Evolutionary conservation across 2,797 vertebrate genomes (phyloP), one percentile per base, ranked within the genome.

Genomic region (Lateolabrax maculatus): DNA sequence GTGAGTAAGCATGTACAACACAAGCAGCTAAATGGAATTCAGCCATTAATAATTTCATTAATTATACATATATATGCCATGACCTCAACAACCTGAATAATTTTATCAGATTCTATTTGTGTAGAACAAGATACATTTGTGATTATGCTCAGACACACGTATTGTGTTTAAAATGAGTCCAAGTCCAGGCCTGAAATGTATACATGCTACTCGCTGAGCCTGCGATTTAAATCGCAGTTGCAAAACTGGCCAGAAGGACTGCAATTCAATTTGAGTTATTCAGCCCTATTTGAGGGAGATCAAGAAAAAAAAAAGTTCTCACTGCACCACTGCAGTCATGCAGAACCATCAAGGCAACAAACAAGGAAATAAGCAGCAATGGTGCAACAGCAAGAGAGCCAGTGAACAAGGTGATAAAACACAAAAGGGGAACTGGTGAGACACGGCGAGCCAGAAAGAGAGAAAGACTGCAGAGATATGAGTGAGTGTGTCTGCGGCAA

Each of bases 391-490:
- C 65, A 51, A 75, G 63, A 71, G 37, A 43, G 44, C 12, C 21
- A 15, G 60, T 53, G 52, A 67, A 70, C 11, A 27, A 58, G 43
- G 61, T 34, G 62, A 43, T 46, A 3, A 31, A 39, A 41, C 12
- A 18, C 3, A 36, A 36, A 66, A 9, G 65, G n/a, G 27, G 48
- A 55, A 18, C 0, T 21, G 12, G 58, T 41, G 68, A 68, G 68
- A 81, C 39, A 48, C 27, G n/a, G 34, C 1, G 51, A 82, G 48
- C 62, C 4, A 13, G 61, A 73, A 37, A 58, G 69, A 37, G 51
- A 69, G 78, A 79, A 44, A 57, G 76, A 88, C 88, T 86, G 90
- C 87, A 79, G 88, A 84, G 80, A 81, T 74, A 57, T 62, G 79
- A 86, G 86, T 64, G 73, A 85, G 78, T 21, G 71, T 27, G 80